Evolutionary conservation across 2,113 vertebrate genomes (phyloP), one percentile per base, ranked within the genome.

Genomic region (Galeopterus variegatus): DNA sequence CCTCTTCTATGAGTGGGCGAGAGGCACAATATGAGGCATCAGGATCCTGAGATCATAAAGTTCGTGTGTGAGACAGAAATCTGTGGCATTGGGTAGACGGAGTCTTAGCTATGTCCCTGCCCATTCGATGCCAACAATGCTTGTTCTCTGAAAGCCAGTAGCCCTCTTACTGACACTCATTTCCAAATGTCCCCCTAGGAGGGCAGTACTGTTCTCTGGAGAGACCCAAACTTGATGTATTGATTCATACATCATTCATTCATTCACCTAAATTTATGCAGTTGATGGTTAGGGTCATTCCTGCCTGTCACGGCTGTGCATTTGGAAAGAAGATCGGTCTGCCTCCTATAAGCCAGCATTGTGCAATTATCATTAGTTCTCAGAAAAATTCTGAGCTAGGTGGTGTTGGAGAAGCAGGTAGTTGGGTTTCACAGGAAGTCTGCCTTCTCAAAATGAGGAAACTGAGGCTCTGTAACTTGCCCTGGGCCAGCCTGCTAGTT

Each of bases 381-480:
- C 41, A 81, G 64, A 67, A 92, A 80, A 84, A 8, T 45, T 18
- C 70, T 45, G 11, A 67, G 41, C 28, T 81, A 79, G 69, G 50
- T 62, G 48, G 65, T 82, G 2, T 28, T 73, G 31, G 69, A 70
- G 91, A 45, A 93, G 87, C 41, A 83, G 75, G 26, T 48, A 60
- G 90, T 92, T 54, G 5, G 33, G 8, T 45, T 92, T 82, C 64
- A 52, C 18, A 62, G 24, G 72, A 45, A 84, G 72, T 81, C n/a
- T 75, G 33, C 67, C 41, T 56, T 2, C 21, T 70, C 24, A 75
- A 84, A 92, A 90, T 17, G 45, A 89, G 92, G 92, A 88, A 83
- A 92, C 87, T 54, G 67, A 96, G 76, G n/a, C 50, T 93, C 21
- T 95, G 13, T 96, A 48, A 96, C 19, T 95, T 92, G 84, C 50